Percentiles rank a stretch among this genome's conserved stretches.
Evolutionary conservation across 2,113 vertebrate species (phyloP).

Genomic region (Aldabrachelys gigantea): DNA sequence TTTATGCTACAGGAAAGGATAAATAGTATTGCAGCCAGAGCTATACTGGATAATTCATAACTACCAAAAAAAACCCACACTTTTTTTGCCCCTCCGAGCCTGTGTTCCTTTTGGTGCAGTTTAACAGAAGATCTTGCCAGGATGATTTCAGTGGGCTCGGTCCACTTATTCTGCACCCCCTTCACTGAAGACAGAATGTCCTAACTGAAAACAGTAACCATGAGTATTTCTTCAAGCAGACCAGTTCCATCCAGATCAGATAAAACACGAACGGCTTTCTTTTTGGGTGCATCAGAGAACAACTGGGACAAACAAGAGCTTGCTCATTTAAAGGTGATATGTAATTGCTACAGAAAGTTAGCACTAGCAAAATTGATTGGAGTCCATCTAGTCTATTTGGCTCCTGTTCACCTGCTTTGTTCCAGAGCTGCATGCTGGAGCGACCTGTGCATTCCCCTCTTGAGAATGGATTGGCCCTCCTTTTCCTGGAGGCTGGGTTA

Average conservation of each 20-base stretch:
- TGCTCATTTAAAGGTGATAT: slow-evolving; percentile 55
- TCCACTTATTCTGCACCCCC: not conserved
- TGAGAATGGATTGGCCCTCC: not conserved
- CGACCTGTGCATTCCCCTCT: not conserved
- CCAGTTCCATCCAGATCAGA: not conserved
- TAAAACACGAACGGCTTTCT: not conserved
- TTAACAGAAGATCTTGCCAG: not conserved
- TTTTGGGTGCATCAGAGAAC: not conserved
- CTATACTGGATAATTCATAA: slow-evolving; percentile 14
- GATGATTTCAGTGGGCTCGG: not conserved
- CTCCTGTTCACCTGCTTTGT: slow-evolving; percentile 57
- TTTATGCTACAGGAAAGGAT: slow-evolving; percentile 16
- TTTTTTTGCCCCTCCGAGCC: not conserved
- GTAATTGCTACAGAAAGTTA: slow-evolving; percentile 60
- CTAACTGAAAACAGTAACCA: not conserved
- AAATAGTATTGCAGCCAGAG: slow-evolving; percentile 35
- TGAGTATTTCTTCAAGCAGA: not conserved
- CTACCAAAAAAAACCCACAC: not conserved
- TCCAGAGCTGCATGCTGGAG: slow-evolving; percentile 1
- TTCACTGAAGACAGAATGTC: not conserved
- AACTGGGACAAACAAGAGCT: slow-evolving; percentile 34
- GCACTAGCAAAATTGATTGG: slow-evolving; percentile 51
- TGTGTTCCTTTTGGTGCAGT: not conserved
- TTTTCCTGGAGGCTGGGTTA: not conserved
- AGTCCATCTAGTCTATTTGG: slow-evolving; percentile 38